phyloP scores from a whole-genome alignment of 2,888 invertebrate species.

The Notodonta dromedarius region DNA sequence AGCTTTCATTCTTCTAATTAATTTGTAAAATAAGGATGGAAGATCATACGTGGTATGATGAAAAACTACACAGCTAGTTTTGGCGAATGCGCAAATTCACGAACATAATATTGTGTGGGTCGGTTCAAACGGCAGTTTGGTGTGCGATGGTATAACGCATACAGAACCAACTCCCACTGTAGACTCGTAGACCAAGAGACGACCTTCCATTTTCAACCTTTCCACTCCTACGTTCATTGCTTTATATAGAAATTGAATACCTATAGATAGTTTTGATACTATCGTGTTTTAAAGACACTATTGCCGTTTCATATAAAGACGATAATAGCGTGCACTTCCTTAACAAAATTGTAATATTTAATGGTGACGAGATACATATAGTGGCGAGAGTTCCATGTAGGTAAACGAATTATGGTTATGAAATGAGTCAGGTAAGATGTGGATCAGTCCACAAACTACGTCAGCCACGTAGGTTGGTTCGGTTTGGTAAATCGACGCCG shows the following conservation, averaged over 20 bases:
- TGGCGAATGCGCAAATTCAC: slow-evolving; percentile 12
- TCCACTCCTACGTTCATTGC: slow-evolving; percentile 3
- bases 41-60: not conserved
- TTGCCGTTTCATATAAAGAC: not conserved
- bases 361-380: not conserved
- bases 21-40: too few relatives aligned
- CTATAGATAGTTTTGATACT: not conserved
- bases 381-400: not conserved
- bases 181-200: not conserved
- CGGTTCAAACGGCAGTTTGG: slow-evolving; percentile 3
- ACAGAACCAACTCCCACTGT: not conserved
- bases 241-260: slow-evolving; percentile 1
- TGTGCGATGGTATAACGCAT: not conserved
- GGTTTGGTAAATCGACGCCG: slow-evolving; percentile 1
- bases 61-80: slow-evolving; percentile 6
- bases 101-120: slow-evolving; percentile 9
- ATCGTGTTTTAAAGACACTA: not conserved
- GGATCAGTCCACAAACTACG: slow-evolving; percentile 10
- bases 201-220: slow-evolving; percentile 4
- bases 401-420: slow-evolving; percentile 12
- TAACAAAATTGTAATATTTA: not conserved
- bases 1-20: too few relatives aligned
- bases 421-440: slow-evolving; percentile 15
- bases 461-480: slow-evolving; percentile 11
- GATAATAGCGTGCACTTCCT: not conserved